Percentiles rank a stretch among this genome's conserved stretches.
Evolutionary conservation across 2,888 invertebrate genomes (phyloP).

Genomic region (Scaptomyza reducta): DNA sequence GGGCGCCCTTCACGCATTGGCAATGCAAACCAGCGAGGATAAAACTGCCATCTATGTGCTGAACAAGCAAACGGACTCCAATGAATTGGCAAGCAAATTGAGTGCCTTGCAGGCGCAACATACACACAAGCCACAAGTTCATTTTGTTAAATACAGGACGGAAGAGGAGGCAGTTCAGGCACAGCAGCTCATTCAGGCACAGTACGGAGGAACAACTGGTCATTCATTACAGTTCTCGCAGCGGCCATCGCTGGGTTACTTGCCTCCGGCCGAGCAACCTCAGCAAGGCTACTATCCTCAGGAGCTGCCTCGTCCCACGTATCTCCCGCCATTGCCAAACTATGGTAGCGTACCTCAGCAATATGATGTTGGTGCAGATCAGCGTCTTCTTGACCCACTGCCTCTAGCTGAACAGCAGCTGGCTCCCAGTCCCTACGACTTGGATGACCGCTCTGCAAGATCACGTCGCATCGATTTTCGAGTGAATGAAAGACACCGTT

Average conservation of each 20-base stretch:
- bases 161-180: constrained; percentile 74
- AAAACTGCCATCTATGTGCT: constrained; percentile 82
- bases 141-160: constrained; percentile 79
- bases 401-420: constrained; percentile 63
- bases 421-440: constrained; percentile 32
- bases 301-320: constrained; percentile 7
- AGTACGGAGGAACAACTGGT: constrained; percentile 50
- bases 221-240: constrained; percentile 17
- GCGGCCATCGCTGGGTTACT: constrained; percentile 47
- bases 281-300: constrained; percentile 14
- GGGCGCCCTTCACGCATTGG: constrained; percentile 71
- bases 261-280: constrained; percentile 7
- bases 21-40: constrained; percentile 78
- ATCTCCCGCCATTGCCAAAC: constrained; percentile 45
- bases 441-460: constrained; percentile 58
- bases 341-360: constrained; percentile 37
- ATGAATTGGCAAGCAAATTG: constrained; percentile 72
- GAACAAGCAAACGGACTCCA: constrained; percentile 77
- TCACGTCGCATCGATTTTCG: constrained; percentile 48
- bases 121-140: constrained; percentile 69
- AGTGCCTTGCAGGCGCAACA: constrained; percentile 47
- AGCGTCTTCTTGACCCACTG: constrained; percentile 43
- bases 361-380: constrained; percentile 29
- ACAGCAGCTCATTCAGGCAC: constrained; percentile 72
- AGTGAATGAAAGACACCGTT: constrained; percentile 56